Evolutionary conservation across 2,888 invertebrate genomes (phyloP).

Genomic region (Phortica okadai): DNA sequence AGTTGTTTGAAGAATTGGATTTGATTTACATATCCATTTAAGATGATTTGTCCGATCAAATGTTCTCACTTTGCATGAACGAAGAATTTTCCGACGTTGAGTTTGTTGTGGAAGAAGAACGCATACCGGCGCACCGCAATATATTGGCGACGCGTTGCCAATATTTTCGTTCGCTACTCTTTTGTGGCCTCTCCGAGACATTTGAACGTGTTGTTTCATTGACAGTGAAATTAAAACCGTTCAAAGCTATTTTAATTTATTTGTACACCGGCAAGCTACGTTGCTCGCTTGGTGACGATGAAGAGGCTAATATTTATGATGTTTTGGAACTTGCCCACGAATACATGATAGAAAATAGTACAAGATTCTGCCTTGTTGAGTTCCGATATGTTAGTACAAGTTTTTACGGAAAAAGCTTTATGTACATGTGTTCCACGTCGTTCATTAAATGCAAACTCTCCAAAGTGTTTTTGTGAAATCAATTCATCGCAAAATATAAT

Average conservation of each 20-base stretch:
- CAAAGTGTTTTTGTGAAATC: too few species aligned
- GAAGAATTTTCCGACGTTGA: constrained; percentile 86
- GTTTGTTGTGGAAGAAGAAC: constrained; percentile 86
- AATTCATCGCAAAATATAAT: too few species aligned
- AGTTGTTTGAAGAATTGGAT: too few species aligned
- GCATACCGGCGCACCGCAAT: constrained; percentile 78
- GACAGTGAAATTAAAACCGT: constrained; percentile 88
- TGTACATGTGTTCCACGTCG: too few species aligned
- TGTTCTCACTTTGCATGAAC: too few species aligned
- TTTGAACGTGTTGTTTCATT: constrained; percentile 89
- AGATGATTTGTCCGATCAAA: too few species aligned
- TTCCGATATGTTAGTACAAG: too few species aligned
- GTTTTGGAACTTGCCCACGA: constrained; percentile 93
- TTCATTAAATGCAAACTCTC: too few species aligned
- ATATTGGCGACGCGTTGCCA: constrained; percentile 96
- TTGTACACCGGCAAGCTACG: constrained; percentile 96
- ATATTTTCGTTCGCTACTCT: constrained; percentile 92
- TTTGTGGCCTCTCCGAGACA: constrained; percentile 87
- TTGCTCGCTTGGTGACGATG: constrained; percentile 82
- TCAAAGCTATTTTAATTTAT: constrained; percentile 92
- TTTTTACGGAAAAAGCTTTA: too few species aligned
- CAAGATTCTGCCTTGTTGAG: too few species aligned
- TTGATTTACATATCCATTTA: too few species aligned
- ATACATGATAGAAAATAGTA: constrained; percentile 83
- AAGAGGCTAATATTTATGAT: constrained; percentile 84